Conservation (phyloP, 2,113 vertebrate genomes). For the Rhinolophus sinicus region DNA sequence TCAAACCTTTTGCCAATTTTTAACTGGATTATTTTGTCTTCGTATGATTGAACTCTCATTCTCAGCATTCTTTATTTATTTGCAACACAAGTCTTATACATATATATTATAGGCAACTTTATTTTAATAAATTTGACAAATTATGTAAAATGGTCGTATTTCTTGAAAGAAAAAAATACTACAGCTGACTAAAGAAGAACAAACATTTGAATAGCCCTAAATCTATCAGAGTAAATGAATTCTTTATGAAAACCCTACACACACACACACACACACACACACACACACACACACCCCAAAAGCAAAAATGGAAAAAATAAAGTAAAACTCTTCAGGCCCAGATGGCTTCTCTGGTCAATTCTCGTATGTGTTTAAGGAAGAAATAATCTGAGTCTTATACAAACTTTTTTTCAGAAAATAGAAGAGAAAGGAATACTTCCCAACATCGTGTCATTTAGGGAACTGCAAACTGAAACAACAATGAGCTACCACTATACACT, state of each 20-base stretch:
- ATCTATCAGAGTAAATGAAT: neutral
- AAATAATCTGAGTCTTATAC: neutral
- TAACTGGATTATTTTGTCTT: neutral
- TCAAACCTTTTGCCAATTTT: neutral
- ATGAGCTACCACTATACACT: neutral
- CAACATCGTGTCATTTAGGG: neutral
- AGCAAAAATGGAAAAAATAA: neutral
- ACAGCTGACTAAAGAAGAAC: neutral
- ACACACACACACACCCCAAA: neutral
- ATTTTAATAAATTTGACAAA: neutral
- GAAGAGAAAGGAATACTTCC: neutral
- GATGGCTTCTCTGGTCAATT: neutral
- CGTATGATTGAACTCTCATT: neutral
- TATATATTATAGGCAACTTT: neutral
- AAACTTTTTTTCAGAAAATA: neutral
- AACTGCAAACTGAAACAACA: neutral
- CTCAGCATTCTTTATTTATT: neutral
- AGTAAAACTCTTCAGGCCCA: neutral
- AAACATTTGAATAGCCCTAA: neutral
- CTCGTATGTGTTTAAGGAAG: neutral
- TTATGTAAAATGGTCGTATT: neutral
- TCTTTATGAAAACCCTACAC: neutral
- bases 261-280: neutral
- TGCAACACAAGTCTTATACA: neutral
- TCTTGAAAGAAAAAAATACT: neutral